Conservation (phyloP, 1,140 invertebrate genomes). For the Pemphigus obesinymphae region DNA sequence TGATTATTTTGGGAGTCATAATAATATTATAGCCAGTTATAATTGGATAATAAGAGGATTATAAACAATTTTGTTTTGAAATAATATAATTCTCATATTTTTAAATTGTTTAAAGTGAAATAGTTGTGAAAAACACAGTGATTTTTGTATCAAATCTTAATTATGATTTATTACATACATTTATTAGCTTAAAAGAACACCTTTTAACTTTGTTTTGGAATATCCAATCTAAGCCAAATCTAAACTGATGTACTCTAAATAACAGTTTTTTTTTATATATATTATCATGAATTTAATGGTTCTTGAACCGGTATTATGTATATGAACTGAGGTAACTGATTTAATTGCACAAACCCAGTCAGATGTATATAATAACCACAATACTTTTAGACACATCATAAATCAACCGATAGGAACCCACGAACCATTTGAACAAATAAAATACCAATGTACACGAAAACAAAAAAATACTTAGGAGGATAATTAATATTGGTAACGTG, state of each 20-base stretch:
- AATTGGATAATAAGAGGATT: neutral
- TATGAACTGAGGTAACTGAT: conserved; percentile 23
- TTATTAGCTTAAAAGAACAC: neutral
- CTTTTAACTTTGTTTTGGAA: neutral
- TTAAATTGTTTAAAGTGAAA: neutral
- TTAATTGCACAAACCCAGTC: conserved; percentile 34
- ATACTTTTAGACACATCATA: conserved; percentile 12
- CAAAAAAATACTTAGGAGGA: conserved; percentile 28
- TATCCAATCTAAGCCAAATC: neutral
- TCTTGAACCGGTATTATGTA: neutral
- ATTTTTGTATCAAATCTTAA: neutral
- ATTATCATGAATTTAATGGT: neutral
- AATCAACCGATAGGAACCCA: conserved; percentile 41
- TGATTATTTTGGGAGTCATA: neutral
- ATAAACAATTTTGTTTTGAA: neutral
- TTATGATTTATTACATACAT: conserved; percentile 22
- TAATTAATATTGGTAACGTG: conserved; percentile 38
- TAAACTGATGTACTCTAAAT: neutral
- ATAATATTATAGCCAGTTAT: neutral
- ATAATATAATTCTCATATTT: neutral
- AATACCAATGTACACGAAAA: conserved; percentile 7
- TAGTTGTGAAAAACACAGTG: conserved; percentile 28
- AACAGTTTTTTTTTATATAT: neutral
- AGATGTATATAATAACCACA: conserved; percentile 30
- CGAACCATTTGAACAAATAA: conserved; percentile 31